Evolutionary conservation across 2,888 invertebrate species (phyloP).

Genomic region (Drosophila lutescens): DNA sequence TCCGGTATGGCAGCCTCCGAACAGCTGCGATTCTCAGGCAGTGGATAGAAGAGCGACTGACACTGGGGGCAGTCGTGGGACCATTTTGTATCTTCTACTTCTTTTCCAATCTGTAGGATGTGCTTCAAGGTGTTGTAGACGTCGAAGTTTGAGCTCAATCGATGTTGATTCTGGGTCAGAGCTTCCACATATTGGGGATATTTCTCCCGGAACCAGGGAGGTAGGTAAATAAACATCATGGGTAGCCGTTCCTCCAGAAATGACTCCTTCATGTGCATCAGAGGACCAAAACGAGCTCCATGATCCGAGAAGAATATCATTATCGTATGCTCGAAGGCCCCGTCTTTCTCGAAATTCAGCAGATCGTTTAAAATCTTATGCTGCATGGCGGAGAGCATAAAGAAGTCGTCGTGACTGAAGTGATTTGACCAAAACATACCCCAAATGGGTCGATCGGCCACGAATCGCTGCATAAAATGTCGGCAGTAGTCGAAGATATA

Average conservation of each 20-base stretch:
- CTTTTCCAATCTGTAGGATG: conserved; percentile 84
- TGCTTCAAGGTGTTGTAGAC: conserved; percentile 88
- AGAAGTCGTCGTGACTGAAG: conserved; percentile 88
- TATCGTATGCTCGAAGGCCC: conserved; percentile 87
- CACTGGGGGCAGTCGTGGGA: conserved; percentile 87
- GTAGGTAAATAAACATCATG: conserved; percentile 88
- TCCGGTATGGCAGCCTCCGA: conserved; percentile 87
- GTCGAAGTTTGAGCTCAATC: conserved; percentile 90
- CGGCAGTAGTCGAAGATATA: conserved; percentile 88
- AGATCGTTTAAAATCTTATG: conserved; percentile 86
- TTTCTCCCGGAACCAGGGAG: conserved; percentile 86
- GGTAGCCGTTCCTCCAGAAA: conserved; percentile 91
- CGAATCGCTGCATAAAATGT: conserved; percentile 87
- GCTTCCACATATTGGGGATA: conserved; percentile 85
- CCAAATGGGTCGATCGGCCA: conserved; percentile 87
- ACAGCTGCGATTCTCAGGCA: conserved; percentile 87
- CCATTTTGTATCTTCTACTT: conserved; percentile 24
- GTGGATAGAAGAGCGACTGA: conserved; percentile 86
- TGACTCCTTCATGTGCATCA: conserved; percentile 87
- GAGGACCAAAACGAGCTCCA: conserved; percentile 89
- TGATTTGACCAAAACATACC: conserved; percentile 91
- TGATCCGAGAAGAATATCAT: conserved; percentile 90
- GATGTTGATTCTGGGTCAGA: conserved; percentile 86
- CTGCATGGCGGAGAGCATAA: conserved; percentile 88
- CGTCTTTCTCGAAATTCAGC: conserved; percentile 85